phyloP scores from a whole-genome alignment of 2,797 vertebrate genomes.

The Poliocrania exsul region DNA sequence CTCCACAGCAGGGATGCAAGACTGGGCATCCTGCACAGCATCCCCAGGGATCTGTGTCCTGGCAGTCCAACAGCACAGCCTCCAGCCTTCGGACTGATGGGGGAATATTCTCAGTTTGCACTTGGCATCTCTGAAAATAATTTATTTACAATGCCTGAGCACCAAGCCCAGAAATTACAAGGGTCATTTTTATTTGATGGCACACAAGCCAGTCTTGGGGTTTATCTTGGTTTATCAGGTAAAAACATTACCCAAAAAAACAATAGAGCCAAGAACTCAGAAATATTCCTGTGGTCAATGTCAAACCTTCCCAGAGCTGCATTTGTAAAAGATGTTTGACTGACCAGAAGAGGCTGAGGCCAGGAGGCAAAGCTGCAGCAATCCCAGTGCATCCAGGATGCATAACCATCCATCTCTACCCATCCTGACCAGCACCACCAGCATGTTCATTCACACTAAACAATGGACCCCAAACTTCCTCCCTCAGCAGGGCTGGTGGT shows the following conservation, averaged over 20 bases:
- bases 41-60: neutral
- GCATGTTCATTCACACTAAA: neutral
- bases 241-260: neutral
- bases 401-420: neutral
- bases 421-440: neutral
- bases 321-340: constrained; percentile 7
- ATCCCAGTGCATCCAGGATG: neutral
- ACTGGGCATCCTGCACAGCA: neutral
- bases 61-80: neutral
- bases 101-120: neutral
- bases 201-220: neutral
- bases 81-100: neutral
- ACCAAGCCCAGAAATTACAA: neutral
- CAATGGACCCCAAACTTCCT: constrained; percentile 1
- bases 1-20: neutral
- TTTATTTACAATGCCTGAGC: neutral
- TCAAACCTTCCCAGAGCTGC: neutral
- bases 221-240: neutral
- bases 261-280: neutral
- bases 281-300: neutral
- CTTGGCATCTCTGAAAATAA: neutral
- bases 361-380: neutral
- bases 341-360: neutral
- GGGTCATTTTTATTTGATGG: neutral
- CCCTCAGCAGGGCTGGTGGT: neutral